These are phyloP conservation scores for Asbolus verrucosus DNA, from an alignment of 1,140 invertebrate genomes.

Conservation along the genomic window DNA sequence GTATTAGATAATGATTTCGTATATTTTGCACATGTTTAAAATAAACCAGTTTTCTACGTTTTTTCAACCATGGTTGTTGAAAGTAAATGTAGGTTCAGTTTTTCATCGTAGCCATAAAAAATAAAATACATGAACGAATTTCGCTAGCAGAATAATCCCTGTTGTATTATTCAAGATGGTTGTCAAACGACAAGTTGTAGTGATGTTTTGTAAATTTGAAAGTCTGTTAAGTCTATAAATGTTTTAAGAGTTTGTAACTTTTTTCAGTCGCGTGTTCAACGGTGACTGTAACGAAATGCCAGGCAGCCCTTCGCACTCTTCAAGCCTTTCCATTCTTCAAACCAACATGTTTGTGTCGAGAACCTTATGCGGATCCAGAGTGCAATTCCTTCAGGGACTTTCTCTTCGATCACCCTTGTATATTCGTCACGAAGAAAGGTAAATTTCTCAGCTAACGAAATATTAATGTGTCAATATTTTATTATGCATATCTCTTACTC, in stretches of 20 bases:
- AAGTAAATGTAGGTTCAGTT: no score
- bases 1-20: no score
- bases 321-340: constrained; percentile 92
- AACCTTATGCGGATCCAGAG: constrained; percentile 88
- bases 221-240: constrained; percentile 41
- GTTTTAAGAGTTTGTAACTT: constrained; percentile 40
- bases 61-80: no score
- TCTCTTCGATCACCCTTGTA: constrained; percentile 91
- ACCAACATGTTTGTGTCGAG: constrained; percentile 90
- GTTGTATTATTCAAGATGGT: constrained; percentile 16
- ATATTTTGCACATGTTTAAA: no score
- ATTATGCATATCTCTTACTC: constrained; percentile 6
- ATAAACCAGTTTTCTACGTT: no score
- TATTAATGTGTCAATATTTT: constrained; percentile 44
- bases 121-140: no score
- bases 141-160: constrained; percentile 21
- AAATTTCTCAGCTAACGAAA: constrained; percentile 58
- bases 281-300: constrained; percentile 91
- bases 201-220: constrained; percentile 44
- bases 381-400: constrained; percentile 93
- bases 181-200: constrained; percentile 39
- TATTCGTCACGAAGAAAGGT: constrained; percentile 90
- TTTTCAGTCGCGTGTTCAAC: constrained; percentile 92
- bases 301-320: constrained; percentile 85
- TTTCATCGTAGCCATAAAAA: no score